These are phyloP conservation scores for Sarcophaga rosellei DNA, from an alignment of 2,888 invertebrate species.

Conservation along the genomic window DNA sequence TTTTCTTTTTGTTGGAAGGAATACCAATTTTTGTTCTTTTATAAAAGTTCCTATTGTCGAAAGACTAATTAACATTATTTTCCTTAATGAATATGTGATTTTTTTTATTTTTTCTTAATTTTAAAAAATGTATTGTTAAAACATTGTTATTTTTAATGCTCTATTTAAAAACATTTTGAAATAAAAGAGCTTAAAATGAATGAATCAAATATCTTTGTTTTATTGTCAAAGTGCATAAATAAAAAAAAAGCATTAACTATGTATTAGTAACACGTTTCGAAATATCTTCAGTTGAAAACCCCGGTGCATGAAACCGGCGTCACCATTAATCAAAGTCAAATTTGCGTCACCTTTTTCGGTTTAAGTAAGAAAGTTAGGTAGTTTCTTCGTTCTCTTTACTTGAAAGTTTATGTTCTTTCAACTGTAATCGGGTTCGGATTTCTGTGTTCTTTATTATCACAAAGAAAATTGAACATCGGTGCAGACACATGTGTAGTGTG, in stretches of 20 bases:
- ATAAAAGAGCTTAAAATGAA: slow-evolving; percentile 48
- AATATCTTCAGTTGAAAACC: slow-evolving; percentile 45
- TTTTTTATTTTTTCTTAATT: slow-evolving; percentile 41
- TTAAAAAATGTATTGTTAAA: slow-evolving; percentile 29
- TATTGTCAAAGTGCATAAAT: slow-evolving; percentile 44
- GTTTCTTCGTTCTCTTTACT: too few relatives aligned
- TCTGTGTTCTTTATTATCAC: background rate
- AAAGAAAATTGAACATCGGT: too few relatives aligned
- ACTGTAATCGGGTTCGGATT: background rate
- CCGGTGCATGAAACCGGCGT: too few relatives aligned
- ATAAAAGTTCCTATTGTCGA: slow-evolving; percentile 38
- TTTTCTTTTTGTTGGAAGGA: slow-evolving; percentile 30
- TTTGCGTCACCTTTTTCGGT: slow-evolving; percentile 15
- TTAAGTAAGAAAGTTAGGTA: too few relatives aligned
- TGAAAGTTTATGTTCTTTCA: background rate
- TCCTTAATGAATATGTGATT: slow-evolving; percentile 32
- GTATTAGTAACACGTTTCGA: slow-evolving; percentile 41
- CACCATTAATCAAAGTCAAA: too few relatives aligned
- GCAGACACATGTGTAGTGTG: too few relatives aligned
- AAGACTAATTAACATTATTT: slow-evolving; percentile 40
- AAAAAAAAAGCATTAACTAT: slow-evolving; percentile 39
- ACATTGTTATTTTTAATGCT: slow-evolving; percentile 33
- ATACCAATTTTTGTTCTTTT: slow-evolving; percentile 25
- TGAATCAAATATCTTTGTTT: slow-evolving; percentile 43
- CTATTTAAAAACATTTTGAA: slow-evolving; percentile 29